phyloP scores from a whole-genome alignment of 53 echinoderm and acorn worm species.

The Henricia sp. region DNA sequence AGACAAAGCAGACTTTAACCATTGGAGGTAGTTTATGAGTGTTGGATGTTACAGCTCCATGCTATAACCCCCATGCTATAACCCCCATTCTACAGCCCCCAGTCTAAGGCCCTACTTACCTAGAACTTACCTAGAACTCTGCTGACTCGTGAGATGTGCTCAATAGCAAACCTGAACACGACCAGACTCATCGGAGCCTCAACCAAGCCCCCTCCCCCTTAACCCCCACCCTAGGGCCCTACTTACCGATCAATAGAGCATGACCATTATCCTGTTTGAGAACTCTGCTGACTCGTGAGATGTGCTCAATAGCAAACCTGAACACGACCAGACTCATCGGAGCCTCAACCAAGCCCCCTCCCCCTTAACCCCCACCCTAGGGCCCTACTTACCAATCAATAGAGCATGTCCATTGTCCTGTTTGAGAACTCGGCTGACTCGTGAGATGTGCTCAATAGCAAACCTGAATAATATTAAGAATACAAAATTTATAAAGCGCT shows the following conservation, averaged over 20 bases:
- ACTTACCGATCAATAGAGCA: slow-evolving; percentile 96
- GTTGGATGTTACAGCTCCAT: no score
- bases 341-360: slow-evolving; percentile 54
- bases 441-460: slow-evolving; percentile 98
- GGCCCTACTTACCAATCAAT: slow-evolving; percentile 85
- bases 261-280: slow-evolving; percentile 97
- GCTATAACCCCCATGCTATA: no score
- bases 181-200: background rate
- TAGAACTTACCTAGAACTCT: no score
- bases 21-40: no score
- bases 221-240: no score
- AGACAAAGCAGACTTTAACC: no score
- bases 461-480: no score
- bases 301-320: slow-evolving; percentile 94
- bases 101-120: no score
- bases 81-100: no score
- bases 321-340: slow-evolving; percentile 99
- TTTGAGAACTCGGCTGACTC: slow-evolving; percentile 93
- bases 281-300: slow-evolving; percentile 94
- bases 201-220: background rate
- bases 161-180: background rate
- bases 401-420: slow-evolving; percentile 97
- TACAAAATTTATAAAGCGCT: no score
- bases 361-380: no score
- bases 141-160: no score